A percentile compares a stretch with the other conserved stretches of the same genome.
phyloP scores from a whole-genome alignment of 2,113 vertebrate species.

The Ceratotherium simum region DNA sequence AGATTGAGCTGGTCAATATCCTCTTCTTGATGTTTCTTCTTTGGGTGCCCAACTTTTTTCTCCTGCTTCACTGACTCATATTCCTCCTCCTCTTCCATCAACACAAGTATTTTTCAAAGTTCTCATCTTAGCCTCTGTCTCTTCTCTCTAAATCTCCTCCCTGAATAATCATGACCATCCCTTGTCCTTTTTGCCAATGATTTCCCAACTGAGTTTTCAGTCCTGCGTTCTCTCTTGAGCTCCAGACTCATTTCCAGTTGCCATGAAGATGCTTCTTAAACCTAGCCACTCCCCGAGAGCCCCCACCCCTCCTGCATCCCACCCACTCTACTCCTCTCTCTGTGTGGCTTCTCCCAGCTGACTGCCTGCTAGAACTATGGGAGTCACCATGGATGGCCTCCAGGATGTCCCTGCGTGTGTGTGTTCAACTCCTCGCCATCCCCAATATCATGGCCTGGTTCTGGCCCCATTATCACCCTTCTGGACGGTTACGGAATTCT shows the following conservation, averaged over 20 bases:
- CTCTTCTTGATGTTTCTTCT: neutral
- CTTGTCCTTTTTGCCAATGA: neutral
- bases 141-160: neutral
- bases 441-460: neutral
- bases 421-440: neutral
- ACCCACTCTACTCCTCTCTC: no score
- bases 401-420: neutral
- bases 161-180: neutral
- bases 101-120: neutral
- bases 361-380: neutral
- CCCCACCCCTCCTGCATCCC: neutral
- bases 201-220: neutral
- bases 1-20: neutral
- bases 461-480: neutral
- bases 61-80: neutral
- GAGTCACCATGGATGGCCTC: no score
- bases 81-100: neutral
- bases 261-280: neutral
- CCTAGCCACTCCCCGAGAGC: neutral
- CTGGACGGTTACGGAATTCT: neutral
- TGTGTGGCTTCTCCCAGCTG: neutral
- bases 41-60: neutral
- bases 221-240: neutral
- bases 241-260: neutral
- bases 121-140: neutral